These are phyloP conservation scores for Hedya salicella DNA, from an alignment of 2,888 invertebrate species.

Conservation along the genomic window DNA sequence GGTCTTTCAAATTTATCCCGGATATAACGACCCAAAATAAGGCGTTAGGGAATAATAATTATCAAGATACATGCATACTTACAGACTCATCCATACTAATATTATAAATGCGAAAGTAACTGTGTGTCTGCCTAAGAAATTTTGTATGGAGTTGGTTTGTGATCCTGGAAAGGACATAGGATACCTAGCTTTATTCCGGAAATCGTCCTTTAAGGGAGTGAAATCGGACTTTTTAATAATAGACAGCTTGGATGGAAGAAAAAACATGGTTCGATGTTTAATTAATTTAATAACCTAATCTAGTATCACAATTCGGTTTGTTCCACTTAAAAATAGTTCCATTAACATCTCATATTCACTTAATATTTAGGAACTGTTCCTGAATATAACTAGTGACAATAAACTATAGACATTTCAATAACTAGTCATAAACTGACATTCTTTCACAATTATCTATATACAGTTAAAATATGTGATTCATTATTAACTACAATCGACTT, in stretches of 20 bases:
- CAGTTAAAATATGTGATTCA: neutral
- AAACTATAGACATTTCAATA: conserved; percentile 15
- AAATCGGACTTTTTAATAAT: too few relatives aligned
- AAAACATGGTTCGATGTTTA: conserved; percentile 3
- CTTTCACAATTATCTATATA: neutral
- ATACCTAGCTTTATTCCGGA: too few relatives aligned
- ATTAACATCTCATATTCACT: conserved; percentile 22
- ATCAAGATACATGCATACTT: too few relatives aligned
- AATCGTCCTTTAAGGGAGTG: too few relatives aligned
- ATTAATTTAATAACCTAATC: conserved; percentile 45
- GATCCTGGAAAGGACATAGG: too few relatives aligned
- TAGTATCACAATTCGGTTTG: conserved; percentile 61
- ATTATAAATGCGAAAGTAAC: too few relatives aligned
- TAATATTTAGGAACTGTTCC: conserved; percentile 36
- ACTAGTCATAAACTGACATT: neutral
- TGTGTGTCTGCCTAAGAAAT: too few relatives aligned
- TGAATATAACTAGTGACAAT: conserved; percentile 23
- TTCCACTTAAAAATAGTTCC: conserved; percentile 39
- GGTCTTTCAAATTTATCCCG: too few relatives aligned
- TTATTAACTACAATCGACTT: neutral
- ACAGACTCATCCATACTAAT: too few relatives aligned
- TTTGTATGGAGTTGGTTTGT: too few relatives aligned
- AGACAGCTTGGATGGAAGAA: neutral
- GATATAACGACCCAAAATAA: too few relatives aligned
- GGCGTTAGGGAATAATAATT: too few relatives aligned